Conservation (phyloP, 2,888 invertebrate genomes). For the Melieria omissa region DNA sequence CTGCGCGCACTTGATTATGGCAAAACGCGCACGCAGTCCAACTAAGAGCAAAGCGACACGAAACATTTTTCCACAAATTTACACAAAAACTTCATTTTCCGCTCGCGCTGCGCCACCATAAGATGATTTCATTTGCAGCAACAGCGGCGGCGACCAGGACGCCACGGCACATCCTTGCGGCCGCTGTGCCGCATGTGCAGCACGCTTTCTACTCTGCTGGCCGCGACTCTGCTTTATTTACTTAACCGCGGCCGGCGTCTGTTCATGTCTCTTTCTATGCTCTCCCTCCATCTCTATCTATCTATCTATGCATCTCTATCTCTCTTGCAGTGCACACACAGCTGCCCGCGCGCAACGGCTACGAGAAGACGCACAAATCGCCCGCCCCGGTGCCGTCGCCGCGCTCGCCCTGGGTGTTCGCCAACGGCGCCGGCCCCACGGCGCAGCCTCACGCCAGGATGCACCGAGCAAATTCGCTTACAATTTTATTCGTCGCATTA, state of each 20-base stretch:
- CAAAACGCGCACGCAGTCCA: not conserved
- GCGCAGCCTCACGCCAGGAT: constrained; percentile 39
- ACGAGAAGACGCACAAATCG: constrained; percentile 60
- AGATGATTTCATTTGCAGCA: constrained; percentile 11
- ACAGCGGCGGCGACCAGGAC: too few species aligned
- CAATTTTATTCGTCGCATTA: constrained; percentile 50
- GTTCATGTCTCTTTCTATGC: not conserved
- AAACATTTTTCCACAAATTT: constrained; percentile 32
- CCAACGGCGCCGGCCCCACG: constrained; percentile 49
- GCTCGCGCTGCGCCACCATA: not conserved
- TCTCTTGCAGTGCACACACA: constrained; percentile 58
- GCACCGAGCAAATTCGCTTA: constrained; percentile 45
- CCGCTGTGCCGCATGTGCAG: not conserved
- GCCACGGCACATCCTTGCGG: not conserved
- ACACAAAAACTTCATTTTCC: constrained; percentile 31
- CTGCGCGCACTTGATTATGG: not conserved
- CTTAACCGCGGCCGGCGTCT: not conserved
- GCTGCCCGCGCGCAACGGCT: constrained; percentile 58
- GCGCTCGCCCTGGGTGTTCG: constrained; percentile 61
- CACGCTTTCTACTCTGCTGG: not conserved
- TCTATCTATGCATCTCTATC: not conserved
- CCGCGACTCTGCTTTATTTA: not conserved
- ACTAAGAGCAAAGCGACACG: constrained; percentile 3
- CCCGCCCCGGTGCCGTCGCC: constrained; percentile 60
- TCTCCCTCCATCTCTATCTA: not conserved